Evolutionary conservation across 2,888 invertebrate species (phyloP), one percentile per base, ranked within the genome.

Genomic region (Epirrita christyi): DNA sequence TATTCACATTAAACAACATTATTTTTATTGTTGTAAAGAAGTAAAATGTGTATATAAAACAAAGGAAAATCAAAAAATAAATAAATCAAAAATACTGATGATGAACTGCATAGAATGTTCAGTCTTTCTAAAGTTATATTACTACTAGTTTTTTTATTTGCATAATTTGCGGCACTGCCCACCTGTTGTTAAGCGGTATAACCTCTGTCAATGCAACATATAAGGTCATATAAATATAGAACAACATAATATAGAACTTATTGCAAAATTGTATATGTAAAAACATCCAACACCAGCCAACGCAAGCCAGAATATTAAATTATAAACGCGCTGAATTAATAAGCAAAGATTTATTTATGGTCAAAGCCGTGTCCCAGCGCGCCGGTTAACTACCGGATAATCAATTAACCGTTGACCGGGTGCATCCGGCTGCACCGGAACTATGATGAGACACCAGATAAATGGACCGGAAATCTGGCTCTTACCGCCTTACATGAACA

Each of bases 361-460:
- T 47, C 55, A 44, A 52, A 59, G 51, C 59, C 56, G 56, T 67
- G 57, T 53, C 60, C 62, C 59, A 65, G 67, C 63, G 67, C 64
- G 69, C 70, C 73, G 72, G 75, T 72, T 78, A 78, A 79, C 78
- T 78, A 71, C 82, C 83, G 88, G 86, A 86, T 88, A 86, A 88
- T 88, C 86, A 89, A 91, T 90, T 89, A 88, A 82, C 85, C 80
- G 84, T 74, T 85, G 88, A 85, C 87, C 85, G 88, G 81, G 73
- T 85, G 84, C 87, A 84, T 86, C 86, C 89, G 85, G 83, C 73
- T 86, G 85, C 84, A 82, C 63, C 81, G 83, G 85, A 85, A 83
- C 81, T 81, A 81, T 83, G 85, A 86, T 80, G 84, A 81, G 80
- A 77, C 81, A 76, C 73, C 74, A 78, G 83, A 85, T 86, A 86